Evolutionary conservation across 2,113 vertebrate species (phyloP), one percentile per base, ranked within the genome.

Genomic region (Trochalopteron elliotii): DNA sequence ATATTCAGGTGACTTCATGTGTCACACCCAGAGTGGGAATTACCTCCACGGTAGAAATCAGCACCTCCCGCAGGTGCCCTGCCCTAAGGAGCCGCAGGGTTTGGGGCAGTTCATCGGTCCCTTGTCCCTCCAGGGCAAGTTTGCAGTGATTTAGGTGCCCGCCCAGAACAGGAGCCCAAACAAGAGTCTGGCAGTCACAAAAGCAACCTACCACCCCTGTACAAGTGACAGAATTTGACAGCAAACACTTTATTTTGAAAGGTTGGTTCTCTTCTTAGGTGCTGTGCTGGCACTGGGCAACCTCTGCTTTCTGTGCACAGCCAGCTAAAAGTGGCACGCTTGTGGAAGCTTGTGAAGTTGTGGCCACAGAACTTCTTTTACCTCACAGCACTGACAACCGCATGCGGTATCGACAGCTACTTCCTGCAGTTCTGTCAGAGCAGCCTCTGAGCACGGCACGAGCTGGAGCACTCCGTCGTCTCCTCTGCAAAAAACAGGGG

Each of bases 401-500:
- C 37, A 39, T 39, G 37, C 37, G 4, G 63, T 53, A 21, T 30
- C 8, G 0, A 7, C 63, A 42, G 30, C 12, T 11, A 81, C 88
- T 96, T 96, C 95, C 96, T 93, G 64, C 10, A 71, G 15, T 2
- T 37, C 35, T 12, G 8, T 9, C 59, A 65, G 60, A 95, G 65
- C 85, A 86, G 78, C 42, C 71, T 52, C 61, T 5, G 67, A 47
- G 71, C 31, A 3, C 55, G 0, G 44, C 45, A 25, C 3, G 1
- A 56, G 44, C 10, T 55, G 68, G 12, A 83, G 71, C 44, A 11
- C 80, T 56, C 61, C 50, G 22, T 6, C 27, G 0, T 14, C 87
- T 78, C 47, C 76, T 53, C 65, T 71, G 57, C 33, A 24, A 84
- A 90, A 90, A 42, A 17, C 10, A 45, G 3, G 22, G 18, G 56